These are phyloP conservation scores for Chelonia mydas DNA, from an alignment of 2,797 vertebrate genomes.

Conservation along the genomic window DNA sequence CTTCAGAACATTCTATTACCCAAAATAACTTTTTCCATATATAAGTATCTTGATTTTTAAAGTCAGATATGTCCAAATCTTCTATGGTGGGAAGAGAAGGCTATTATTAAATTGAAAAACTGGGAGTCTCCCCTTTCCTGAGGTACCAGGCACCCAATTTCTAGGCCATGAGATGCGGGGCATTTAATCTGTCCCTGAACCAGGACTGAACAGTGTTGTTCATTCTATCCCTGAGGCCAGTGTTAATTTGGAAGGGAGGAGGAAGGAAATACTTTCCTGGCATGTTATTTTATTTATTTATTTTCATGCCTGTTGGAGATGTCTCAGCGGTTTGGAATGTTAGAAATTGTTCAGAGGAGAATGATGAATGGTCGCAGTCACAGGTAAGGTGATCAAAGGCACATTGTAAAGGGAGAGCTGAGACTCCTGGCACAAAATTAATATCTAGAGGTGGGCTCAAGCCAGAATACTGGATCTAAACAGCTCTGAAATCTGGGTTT, in stretches of 20 bases:
- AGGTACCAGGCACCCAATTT: constrained; percentile 15
- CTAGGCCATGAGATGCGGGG: constrained; percentile 20
- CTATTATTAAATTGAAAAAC: constrained; percentile 65
- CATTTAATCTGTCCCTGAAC: constrained; percentile 57
- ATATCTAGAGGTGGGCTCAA: background rate
- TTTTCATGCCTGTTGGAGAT: background rate
- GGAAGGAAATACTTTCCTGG: constrained; percentile 52
- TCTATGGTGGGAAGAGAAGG: constrained; percentile 55
- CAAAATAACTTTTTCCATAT: constrained; percentile 47
- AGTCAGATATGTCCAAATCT: constrained; percentile 14
- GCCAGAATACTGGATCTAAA: background rate
- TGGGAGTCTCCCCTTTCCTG: constrained; percentile 68
- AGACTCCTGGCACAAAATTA: fast-evolving
- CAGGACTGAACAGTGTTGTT: constrained; percentile 66
- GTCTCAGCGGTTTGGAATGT: background rate
- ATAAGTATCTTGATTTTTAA: constrained; percentile 64
- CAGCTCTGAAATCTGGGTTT: background rate
- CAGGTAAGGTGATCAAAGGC: background rate
- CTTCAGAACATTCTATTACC: constrained; percentile 20
- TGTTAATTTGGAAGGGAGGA: constrained; percentile 62
- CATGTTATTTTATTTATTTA: constrained; percentile 32
- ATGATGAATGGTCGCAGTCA: background rate
- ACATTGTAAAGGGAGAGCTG: background rate
- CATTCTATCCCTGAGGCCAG: constrained; percentile 66
- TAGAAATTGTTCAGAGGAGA: background rate